phyloP scores from a whole-genome alignment of 2,888 invertebrate species.

The Spialia ferax region DNA sequence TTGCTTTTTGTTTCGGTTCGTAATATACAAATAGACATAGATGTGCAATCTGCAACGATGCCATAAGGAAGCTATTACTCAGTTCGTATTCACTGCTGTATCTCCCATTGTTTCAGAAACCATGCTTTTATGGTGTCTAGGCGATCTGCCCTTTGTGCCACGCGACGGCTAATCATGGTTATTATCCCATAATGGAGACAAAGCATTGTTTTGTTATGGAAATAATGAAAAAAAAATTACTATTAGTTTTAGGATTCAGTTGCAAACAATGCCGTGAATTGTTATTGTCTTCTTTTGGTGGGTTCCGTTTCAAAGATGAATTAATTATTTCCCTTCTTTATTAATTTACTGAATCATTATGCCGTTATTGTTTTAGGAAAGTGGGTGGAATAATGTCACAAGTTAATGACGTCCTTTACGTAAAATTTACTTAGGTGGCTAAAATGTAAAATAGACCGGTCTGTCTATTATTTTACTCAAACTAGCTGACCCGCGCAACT shows the following conservation, averaged over 20 bases:
- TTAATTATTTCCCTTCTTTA: too few species aligned
- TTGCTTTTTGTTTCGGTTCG: neutral
- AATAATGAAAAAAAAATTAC: constrained; percentile 33
- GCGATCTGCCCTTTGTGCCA: constrained; percentile 31
- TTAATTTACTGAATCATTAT: too few species aligned
- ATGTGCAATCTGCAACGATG: neutral
- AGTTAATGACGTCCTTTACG: too few species aligned
- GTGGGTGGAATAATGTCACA: too few species aligned
- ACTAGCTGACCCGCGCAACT: too few species aligned
- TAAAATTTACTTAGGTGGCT: too few species aligned
- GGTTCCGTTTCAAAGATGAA: neutral
- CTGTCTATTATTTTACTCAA: too few species aligned
- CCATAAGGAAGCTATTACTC: constrained; percentile 28
- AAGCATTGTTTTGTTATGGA: constrained; percentile 26
- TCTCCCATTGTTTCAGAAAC: constrained; percentile 40
- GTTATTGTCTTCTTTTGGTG: constrained; percentile 14
- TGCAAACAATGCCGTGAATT: constrained; percentile 31
- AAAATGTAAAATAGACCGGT: too few species aligned
- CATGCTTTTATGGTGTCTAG: constrained; percentile 38
- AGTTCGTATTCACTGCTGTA: constrained; percentile 25
- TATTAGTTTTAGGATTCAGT: constrained; percentile 30
- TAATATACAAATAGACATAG: constrained; percentile 2
- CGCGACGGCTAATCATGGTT: constrained; percentile 41
- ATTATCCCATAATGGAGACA: constrained; percentile 41
- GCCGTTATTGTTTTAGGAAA: too few species aligned